phyloP scores from a whole-genome alignment of 2,797 vertebrate species.

The Typhlichthys subterraneus region DNA sequence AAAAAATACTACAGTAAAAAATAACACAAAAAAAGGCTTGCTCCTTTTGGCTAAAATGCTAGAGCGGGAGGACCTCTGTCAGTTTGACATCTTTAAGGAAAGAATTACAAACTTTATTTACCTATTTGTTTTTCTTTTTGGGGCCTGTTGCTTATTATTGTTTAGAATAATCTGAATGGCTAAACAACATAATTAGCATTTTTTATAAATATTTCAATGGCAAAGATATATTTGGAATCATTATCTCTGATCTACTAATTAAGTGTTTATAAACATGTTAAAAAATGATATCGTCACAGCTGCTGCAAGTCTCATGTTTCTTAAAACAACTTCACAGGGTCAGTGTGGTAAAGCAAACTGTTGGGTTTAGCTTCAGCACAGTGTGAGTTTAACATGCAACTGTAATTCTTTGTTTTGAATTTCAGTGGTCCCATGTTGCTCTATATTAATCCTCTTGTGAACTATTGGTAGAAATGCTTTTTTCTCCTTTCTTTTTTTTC shows the following conservation, averaged over 20 bases:
- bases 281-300: constrained; percentile 52
- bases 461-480: constrained; percentile 37
- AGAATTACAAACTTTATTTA: constrained; percentile 13
- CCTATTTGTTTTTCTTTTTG: not conserved
- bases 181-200: too few species aligned
- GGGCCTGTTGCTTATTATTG: constrained; percentile 17
- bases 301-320: constrained; percentile 48
- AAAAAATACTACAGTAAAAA: constrained; percentile 70
- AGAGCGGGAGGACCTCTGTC: constrained; percentile 33
- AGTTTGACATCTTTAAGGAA: constrained; percentile 17
- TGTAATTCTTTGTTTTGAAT: constrained; percentile 62
- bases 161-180: constrained; percentile 7
- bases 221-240: constrained; percentile 24
- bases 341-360: constrained; percentile 60
- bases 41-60: constrained; percentile 39
- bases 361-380: constrained; percentile 45
- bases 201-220: constrained; percentile 12
- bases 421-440: constrained; percentile 48
- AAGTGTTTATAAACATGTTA: constrained; percentile 44
- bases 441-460: constrained; percentile 61
- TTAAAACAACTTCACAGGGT: constrained; percentile 65
- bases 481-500: constrained; percentile 12
- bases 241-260: constrained; percentile 49
- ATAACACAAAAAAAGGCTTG: constrained; percentile 61
- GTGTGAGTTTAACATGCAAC: constrained; percentile 53